Percentiles rank a stretch among this genome's conserved stretches.
Conservation (phyloP, 2,888 invertebrate genomes). For the Nephrotoma flavescens region DNA sequence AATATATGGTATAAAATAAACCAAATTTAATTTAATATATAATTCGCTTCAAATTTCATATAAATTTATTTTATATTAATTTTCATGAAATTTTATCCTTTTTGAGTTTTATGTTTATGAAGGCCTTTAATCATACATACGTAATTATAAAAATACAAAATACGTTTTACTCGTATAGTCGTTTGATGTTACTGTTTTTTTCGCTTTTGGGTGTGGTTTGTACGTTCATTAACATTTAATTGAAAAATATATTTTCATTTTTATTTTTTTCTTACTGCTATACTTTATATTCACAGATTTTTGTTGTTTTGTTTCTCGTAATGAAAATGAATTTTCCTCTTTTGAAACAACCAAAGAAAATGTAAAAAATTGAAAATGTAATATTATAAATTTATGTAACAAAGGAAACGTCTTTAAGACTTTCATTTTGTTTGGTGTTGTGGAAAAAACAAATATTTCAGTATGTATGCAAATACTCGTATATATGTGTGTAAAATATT, state of each 20-base stretch:
- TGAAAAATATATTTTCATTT: neutral
- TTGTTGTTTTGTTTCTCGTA: neutral
- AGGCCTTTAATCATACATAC: neutral
- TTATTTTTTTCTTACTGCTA: neutral
- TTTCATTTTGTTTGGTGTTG: neutral
- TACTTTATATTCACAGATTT: neutral
- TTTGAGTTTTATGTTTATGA: neutral
- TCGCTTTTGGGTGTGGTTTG: neutral
- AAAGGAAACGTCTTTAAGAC: neutral
- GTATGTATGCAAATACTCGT: neutral
- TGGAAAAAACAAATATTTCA: neutral
- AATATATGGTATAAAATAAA: neutral
- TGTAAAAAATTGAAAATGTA: neutral
- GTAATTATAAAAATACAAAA: neutral
- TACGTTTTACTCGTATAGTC: neutral
- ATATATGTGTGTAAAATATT: neutral
- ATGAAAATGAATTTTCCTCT: neutral
- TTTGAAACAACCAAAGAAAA: neutral
- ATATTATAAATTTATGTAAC: neutral
- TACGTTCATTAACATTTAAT: neutral
- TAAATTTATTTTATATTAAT: neutral
- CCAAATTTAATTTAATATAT: neutral
- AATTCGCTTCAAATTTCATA: neutral
- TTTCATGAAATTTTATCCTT: neutral
- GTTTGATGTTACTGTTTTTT: neutral